Conservation (phyloP, 23 tunicate genomes). For the Halocynthia roretzi region DNA sequence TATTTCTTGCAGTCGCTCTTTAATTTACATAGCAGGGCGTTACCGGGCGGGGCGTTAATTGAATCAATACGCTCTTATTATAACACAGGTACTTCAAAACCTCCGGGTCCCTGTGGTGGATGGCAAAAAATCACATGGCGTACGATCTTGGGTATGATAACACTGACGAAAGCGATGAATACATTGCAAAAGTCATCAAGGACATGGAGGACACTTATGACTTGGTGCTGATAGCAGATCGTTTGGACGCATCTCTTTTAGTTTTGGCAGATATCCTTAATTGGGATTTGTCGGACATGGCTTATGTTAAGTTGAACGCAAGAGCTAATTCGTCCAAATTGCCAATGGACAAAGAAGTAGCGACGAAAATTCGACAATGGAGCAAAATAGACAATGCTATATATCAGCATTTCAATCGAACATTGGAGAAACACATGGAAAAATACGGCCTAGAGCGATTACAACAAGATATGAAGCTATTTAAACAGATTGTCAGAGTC, state of each 20-base stretch:
- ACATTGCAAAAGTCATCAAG: constrained; percentile 20
- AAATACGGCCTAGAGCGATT: constrained; percentile 36
- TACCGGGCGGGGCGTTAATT: too few species aligned
- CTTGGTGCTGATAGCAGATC: constrained; percentile 40
- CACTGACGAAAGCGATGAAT: constrained; percentile 16
- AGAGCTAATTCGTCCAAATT: background rate
- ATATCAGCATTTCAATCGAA: constrained; percentile 28
- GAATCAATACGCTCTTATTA: too few species aligned
- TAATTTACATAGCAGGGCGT: too few species aligned
- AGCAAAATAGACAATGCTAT: constrained; percentile 34
- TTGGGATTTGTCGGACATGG: constrained; percentile 22
- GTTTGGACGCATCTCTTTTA: constrained; percentile 43
- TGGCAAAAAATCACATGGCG: constrained; percentile 39
- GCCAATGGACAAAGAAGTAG: too few species aligned
- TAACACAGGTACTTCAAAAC: constrained; percentile 19
- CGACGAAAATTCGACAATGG: constrained; percentile 29
- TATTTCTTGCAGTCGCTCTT: too few species aligned
- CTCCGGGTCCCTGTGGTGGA: constrained; percentile 38
- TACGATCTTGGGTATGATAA: constrained; percentile 57
- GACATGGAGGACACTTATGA: constrained; percentile 36
- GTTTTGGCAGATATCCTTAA: constrained; percentile 37
- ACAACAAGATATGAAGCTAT: constrained; percentile 10
- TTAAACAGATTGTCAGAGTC: constrained; percentile 13
- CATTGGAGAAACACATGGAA: constrained; percentile 48
- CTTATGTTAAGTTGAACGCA: constrained; percentile 28